Conservation (phyloP, 2,797 vertebrate species). For the Myotis planiceps region DNA sequence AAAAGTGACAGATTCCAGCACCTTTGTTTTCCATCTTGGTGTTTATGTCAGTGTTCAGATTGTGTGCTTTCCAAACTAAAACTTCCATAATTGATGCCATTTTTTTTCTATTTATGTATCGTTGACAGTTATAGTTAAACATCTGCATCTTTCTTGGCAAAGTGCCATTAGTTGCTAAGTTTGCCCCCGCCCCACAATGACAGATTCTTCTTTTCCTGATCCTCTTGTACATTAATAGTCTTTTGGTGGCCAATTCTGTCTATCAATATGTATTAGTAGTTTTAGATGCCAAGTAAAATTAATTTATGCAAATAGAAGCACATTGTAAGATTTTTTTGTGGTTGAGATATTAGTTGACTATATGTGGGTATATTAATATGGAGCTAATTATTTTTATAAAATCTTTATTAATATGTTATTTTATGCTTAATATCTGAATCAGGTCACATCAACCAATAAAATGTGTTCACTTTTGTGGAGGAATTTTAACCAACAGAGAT, state of each 20-base stretch:
- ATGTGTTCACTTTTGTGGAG: neutral
- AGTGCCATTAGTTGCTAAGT: conserved; percentile 40
- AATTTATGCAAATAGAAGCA: neutral
- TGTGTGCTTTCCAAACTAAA: conserved; percentile 66
- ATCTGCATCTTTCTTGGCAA: conserved; percentile 65
- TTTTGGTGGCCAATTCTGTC: neutral
- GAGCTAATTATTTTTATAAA: neutral
- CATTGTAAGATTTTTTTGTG: neutral
- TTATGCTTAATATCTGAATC: neutral
- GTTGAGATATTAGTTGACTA: neutral
- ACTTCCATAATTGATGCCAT: conserved; percentile 18
- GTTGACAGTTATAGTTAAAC: conserved; percentile 71
- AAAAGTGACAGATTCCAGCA: neutral
- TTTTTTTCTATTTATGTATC: conserved; percentile 68
- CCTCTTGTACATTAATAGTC: neutral
- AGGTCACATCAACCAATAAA: neutral
- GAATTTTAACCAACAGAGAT: neutral
- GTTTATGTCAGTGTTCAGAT: conserved; percentile 36
- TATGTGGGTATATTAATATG: neutral
- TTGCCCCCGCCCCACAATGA: neutral
- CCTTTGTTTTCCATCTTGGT: conserved; percentile 29
- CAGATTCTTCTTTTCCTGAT: neutral
- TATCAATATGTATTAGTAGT: neutral
- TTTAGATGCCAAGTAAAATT: neutral
- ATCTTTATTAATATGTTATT: neutral